A percentile compares a stretch with the other conserved stretches of the same genome.
Evolutionary conservation across 92 coral and sea anemone species (phyloP).

Genomic region (Porites rus): DNA sequence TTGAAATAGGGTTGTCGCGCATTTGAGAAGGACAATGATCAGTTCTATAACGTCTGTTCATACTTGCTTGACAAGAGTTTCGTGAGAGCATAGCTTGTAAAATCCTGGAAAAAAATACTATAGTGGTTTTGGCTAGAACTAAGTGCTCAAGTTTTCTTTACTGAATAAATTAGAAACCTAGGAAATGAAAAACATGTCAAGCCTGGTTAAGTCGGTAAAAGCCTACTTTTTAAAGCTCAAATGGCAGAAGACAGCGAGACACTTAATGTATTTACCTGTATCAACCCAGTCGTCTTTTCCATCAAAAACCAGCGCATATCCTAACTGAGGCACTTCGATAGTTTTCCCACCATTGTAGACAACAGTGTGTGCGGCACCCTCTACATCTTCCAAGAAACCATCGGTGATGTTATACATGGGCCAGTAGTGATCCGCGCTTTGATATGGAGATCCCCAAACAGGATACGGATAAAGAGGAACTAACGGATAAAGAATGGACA

Average conservation of each 20-base stretch:
- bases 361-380: slow-evolving; percentile 81
- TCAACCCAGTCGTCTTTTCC: slow-evolving; percentile 93
- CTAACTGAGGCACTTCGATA: slow-evolving; percentile 77
- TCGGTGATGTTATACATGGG: slow-evolving; percentile 87
- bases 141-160: too few species aligned
- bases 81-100: too few species aligned
- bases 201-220: too few species aligned
- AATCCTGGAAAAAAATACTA: too few species aligned
- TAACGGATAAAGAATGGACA: background rate
- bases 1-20: too few species aligned
- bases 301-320: slow-evolving; percentile 80
- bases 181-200: too few species aligned
- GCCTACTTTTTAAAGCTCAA: too few species aligned
- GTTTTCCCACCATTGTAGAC: slow-evolving; percentile 82
- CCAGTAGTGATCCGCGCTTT: slow-evolving; percentile 97
- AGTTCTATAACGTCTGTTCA: too few species aligned
- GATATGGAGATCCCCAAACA: slow-evolving; percentile 88
- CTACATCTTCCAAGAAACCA: slow-evolving; percentile 71
- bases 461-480: slow-evolving; percentile 74
- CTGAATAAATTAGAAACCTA: too few species aligned
- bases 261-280: slow-evolving; percentile 64
- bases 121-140: too few species aligned
- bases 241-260: background rate
- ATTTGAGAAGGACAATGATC: too few species aligned
- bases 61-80: too few species aligned